Evolutionary conservation across 1,140 invertebrate genomes (phyloP).

Genomic region (Hylaeus anthracinus): DNA sequence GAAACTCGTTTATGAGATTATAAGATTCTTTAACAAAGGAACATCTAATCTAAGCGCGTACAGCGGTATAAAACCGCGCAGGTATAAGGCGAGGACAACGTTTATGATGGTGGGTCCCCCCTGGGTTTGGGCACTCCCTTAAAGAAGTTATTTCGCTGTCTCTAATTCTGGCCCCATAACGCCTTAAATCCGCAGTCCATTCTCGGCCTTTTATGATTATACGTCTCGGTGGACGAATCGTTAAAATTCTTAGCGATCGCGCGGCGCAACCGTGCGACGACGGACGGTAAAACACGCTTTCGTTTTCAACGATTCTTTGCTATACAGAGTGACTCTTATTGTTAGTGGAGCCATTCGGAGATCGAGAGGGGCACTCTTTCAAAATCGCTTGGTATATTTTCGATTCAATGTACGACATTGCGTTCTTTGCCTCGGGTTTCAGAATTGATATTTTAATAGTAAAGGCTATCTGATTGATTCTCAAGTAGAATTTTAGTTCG

Average conservation of each 20-base stretch:
- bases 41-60: not conserved
- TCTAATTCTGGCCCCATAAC: constrained; percentile 31
- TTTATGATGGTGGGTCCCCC: constrained; percentile 13
- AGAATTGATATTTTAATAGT: too few species aligned
- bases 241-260: constrained; percentile 21
- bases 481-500: too few species aligned
- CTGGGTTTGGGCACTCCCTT: constrained; percentile 21
- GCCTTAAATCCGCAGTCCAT: not conserved
- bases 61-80: not conserved
- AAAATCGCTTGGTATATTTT: too few species aligned
- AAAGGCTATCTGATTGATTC: too few species aligned
- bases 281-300: not conserved
- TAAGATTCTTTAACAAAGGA: not conserved
- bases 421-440: too few species aligned
- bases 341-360: too few species aligned
- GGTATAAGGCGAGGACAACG: constrained; percentile 4
- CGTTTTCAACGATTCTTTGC: not conserved
- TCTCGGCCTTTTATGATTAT: constrained; percentile 51
- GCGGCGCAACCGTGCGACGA: not conserved
- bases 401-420: too few species aligned
- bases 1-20: not conserved
- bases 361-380: too few species aligned
- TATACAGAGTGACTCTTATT: not conserved
- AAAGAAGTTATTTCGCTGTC: constrained; percentile 48
- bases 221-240: constrained; percentile 32